Evolutionary conservation across 2,113 vertebrate species (phyloP), one percentile per base, ranked within the genome.

Genomic region (Cephalopterus ornatus): DNA sequence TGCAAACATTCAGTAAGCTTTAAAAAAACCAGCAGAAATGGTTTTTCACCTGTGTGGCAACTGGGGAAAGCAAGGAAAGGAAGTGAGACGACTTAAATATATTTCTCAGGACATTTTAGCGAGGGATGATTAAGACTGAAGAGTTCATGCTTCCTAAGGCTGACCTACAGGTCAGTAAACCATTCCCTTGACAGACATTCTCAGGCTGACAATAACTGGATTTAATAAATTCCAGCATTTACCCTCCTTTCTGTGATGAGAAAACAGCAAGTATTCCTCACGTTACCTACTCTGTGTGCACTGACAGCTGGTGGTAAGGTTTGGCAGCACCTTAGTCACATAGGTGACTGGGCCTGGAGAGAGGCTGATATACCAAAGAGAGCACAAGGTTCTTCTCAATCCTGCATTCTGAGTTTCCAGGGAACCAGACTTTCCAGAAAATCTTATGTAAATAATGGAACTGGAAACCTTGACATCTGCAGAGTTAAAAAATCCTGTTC

Each of bases 121-220:
- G 49, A 85, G 37, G 27, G 23, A 58, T 81, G 74, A 88, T 89
- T 62, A 75, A 79, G 74, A 44, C 39, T 63, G 61, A 83, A 59
- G 59, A 83, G 59, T 92, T 93, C n/a, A 70, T 32, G 39, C 39
- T 56, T 90, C 89, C 67, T 79, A 71, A 63, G n/a, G 55, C 63
- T 96, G 85, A 95, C 73, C 72, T 90, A 28, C 80, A 90, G 93
- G 62, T 35, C 46, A 88, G 67, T 22, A 89, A 85, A 67, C 39
- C 35, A 77, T 12, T 90, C 71, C 39, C 55, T 44, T 59, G 42
- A n/a, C 85, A 88, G 79, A n/a, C n/a, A n/a, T n/a, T n/a, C 59
- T 92, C 66, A 93, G 79, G 81, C 74, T 88, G 89, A 86, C 83
- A 92, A 80, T 80, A 90, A 92, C 50, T 35, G 71, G 74, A 62